Evolutionary conservation across 2,888 invertebrate genomes (phyloP), one percentile per base, ranked within the genome.

Genomic region (Athalia cordata): DNA sequence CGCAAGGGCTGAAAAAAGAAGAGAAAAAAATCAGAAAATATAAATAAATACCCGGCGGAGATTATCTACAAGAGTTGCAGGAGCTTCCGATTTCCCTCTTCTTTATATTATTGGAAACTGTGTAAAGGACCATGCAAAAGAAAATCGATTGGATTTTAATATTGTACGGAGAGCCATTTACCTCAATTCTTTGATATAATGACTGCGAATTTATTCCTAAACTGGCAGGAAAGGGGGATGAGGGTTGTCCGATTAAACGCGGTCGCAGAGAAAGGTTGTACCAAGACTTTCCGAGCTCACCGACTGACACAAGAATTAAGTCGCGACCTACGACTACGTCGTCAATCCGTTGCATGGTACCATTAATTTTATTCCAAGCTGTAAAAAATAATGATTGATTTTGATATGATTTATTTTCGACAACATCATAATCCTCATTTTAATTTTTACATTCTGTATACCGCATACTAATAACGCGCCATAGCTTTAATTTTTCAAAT

Each of bases 291-390:
- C 29, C 55, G 43, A 50, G 61, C 43, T 47, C 67, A 66, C 59
- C 67, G 77, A 61, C 67, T 70, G 77, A 70, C 61, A 70, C 70
- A 59, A 61, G 61, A 68, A 72, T 59, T 59, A 29, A 77, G 70
- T 77, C 70, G 45, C 77, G 77, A 77, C 70, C 77, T 77, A 77
- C 62, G 77, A 77, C 77, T 77, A 77, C 61, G 77, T 59, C 49
- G 77, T 45, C 55, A 61, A 50, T 68, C 15, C 70, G 29, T 52
- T 70, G 45, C 11, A 59, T 77, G 47, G 70, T 77, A 77, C 77
- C 70, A 68, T 72, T 72, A 59, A 59, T 59, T 59, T 59, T 72
- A 29, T 29, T 29, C 29, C n/a, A 55, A 47, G 59, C 59, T 59
- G 47, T 43, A 11, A 13, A 9, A 59, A 72, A 59, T 9, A 72